Percentiles rank a stretch among this genome's conserved stretches.
phyloP scores from a whole-genome alignment of 64 coral and sea anemone genomes.

The Porites lutea region DNA sequence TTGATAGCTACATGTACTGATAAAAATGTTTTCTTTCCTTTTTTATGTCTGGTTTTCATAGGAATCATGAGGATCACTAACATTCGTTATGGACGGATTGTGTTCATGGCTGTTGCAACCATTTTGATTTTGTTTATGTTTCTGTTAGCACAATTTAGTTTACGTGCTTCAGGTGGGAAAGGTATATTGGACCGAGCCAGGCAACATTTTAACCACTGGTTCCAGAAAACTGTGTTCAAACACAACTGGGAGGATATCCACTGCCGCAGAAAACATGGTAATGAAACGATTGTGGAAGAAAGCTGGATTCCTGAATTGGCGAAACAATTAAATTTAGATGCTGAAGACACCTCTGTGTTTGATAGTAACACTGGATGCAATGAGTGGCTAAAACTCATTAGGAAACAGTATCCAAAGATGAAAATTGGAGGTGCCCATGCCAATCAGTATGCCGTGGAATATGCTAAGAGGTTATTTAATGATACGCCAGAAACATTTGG shows the following conservation, averaged over 20 bases:
- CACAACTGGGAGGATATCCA: conserved; percentile 89
- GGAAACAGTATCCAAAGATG: conserved; percentile 59
- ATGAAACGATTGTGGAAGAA: conserved; percentile 68
- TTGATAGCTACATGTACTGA: no score
- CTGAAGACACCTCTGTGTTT: conserved; percentile 73
- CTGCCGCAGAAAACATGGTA: conserved; percentile 56
- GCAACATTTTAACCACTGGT: conserved; percentile 81
- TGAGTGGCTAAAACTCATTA: conserved; percentile 75
- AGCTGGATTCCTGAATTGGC: conserved; percentile 63
- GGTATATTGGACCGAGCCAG: conserved; percentile 41
- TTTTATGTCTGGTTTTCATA: background rate
- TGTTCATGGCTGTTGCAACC: conserved; percentile 51
- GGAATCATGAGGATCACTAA: conserved; percentile 65
- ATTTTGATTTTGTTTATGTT: conserved; percentile 67
- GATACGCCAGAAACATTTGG: conserved; percentile 65
- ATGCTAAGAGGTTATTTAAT: conserved; percentile 87
- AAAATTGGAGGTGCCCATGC: conserved; percentile 75
- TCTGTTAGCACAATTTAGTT: conserved; percentile 73
- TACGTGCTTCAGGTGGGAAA: conserved; percentile 46
- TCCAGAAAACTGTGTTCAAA: conserved; percentile 90
- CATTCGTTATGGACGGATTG: conserved; percentile 67
- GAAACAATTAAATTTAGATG: conserved; percentile 75
- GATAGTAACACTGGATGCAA: conserved; percentile 91
- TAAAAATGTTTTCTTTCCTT: no score
- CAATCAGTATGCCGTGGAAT: conserved; percentile 84